Conservation (phyloP, 2,888 invertebrate species). For the Amblyteles armatorius region DNA sequence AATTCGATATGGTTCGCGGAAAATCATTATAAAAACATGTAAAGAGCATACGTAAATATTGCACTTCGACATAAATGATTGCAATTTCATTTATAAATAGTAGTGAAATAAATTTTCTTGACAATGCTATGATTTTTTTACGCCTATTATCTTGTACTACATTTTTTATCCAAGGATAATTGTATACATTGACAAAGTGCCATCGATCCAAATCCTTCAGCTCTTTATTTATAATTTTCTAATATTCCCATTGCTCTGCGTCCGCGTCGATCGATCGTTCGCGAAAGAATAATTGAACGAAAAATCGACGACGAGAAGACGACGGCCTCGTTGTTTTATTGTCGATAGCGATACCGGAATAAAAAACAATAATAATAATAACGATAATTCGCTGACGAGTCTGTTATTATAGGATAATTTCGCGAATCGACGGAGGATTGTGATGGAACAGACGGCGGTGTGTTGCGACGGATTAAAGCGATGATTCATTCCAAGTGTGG, state of each 20-base stretch:
- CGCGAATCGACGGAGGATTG: neutral
- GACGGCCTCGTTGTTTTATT: conserved; percentile 18
- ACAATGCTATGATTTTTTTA: no score
- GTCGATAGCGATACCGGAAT: conserved; percentile 16
- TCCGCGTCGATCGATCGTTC: neutral
- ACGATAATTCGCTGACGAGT: neutral
- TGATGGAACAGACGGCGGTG: neutral
- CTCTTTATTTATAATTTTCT: neutral
- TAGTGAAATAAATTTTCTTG: no score
- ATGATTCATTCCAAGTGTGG: conserved; percentile 60
- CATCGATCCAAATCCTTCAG: no score
- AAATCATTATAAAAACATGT: neutral
- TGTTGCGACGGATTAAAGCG: conserved; percentile 11
- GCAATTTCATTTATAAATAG: no score
- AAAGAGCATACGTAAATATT: neutral
- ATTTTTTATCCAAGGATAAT: no score
- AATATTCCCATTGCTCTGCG: neutral
- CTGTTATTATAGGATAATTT: conserved; percentile 5
- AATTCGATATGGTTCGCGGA: neutral
- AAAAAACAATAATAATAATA: neutral
- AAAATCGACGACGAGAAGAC: conserved; percentile 1
- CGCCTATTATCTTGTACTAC: no score
- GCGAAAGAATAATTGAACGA: neutral
- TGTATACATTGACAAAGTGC: no score
- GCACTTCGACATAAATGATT: neutral